phyloP scores from a whole-genome alignment of 35 echinoderm and acorn worm genomes.

The Stichopus chloronotus region DNA sequence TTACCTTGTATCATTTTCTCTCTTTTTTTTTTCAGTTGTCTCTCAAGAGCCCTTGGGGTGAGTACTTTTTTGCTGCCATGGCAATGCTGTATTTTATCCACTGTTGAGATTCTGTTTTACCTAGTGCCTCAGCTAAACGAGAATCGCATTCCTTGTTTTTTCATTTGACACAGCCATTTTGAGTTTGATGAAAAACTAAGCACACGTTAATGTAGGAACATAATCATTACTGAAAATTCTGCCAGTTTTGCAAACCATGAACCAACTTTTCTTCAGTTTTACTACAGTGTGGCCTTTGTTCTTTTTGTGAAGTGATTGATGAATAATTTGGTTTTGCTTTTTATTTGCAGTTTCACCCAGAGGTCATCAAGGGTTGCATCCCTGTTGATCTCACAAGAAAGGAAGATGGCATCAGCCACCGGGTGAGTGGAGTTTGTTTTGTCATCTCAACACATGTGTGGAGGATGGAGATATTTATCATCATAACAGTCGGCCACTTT shows the following conservation, averaged over 20 bases:
- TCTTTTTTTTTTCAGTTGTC: conserved; percentile 71
- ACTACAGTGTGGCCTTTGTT: neutral
- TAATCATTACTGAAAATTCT: neutral
- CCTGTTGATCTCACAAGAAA: conserved; percentile 65
- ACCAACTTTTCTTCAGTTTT: neutral
- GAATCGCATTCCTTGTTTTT: neutral
- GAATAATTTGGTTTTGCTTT: neutral
- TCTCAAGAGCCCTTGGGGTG: conserved; percentile 94
- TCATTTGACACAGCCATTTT: neutral
- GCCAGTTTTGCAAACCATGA: neutral
- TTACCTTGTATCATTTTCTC: conserved; percentile 15
- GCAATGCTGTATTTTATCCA: neutral
- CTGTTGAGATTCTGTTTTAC: neutral
- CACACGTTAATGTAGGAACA: neutral
- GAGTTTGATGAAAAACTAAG: neutral
- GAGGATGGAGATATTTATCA: too few species aligned
- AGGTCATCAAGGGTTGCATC: conserved; percentile 78
- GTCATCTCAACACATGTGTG: too few species aligned
- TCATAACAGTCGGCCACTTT: too few species aligned
- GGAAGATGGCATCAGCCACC: conserved; percentile 70
- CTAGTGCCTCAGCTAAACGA: neutral
- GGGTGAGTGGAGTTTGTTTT: conserved; percentile 55
- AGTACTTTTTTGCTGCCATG: conserved; percentile 23
- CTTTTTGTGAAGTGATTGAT: neutral
- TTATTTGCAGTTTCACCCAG: conserved; percentile 72